Base-by-base conservation (phyloP, 2,113 vertebrate species). In the Lanius ludovicianus region DNA sequence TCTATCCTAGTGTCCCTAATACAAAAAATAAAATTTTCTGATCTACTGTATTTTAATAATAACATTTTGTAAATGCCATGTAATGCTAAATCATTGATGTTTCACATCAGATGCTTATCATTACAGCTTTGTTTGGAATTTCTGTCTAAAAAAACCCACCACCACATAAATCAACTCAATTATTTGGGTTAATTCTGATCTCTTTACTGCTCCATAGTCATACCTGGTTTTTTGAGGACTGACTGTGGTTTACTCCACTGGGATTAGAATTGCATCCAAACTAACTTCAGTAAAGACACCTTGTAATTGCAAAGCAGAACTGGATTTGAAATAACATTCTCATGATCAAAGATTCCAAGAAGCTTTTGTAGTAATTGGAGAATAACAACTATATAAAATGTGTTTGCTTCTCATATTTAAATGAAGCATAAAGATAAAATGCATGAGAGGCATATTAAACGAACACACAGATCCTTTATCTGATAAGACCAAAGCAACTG, bases 401-500 rank as follows among this genome's bases (percentile, higher is more conserved):
- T 91, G 77, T 95, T 97, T 91, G 91, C 94, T 93, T 96, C 96
- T 96, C 94, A 84, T 94, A 96, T 95, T 96, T 93, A 96, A 97
- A 96, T 96, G 49, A 93, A 87, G 91, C 65, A 62, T 79, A 73
- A 94, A 97, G 95, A 97, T 96, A 97, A 97, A 96, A 97, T 95
- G 89, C 74, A 87, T 91, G 91, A 94, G 84, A 71, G 41, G 74
- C 41, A 93, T 95, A 95, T 95, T 96, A 96, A 95, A 89, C 79
- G 65, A 93, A 83, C 87, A 84, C 57, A 85, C 18, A 91, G 91
- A 89, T 94, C 85, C 47, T 96, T 86, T 62, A 79, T 65, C 79
- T 91, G 96, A 95, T 97, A 96, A 97, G 78, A 96, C 93, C 89
- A 97, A 96, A 96, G 94, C 84, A 91, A 74, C 87, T 93, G 81